Base-by-base conservation (phyloP, 2,888 invertebrate species). In the Cotesia congregata region DNA sequence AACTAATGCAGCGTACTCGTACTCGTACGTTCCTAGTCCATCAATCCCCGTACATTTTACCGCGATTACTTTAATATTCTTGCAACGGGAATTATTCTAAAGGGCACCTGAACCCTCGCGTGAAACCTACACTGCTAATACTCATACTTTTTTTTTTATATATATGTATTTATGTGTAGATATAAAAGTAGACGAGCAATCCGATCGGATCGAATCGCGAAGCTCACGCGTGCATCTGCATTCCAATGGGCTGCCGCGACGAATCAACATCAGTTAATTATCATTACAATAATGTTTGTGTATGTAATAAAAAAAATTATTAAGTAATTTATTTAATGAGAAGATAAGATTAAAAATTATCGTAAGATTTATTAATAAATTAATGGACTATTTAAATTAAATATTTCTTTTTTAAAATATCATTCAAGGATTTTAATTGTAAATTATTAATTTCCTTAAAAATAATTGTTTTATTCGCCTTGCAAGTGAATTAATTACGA, bases 261-360 rank as follows among this genome's bases (percentile, higher is more conserved):
- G 79, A 82, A 81, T 81, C 81, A 79, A 79, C 80, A 81, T 77
- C 75, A 74, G 79, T 80, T 83, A 82, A 83, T 82, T 82, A 81
- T 81, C 79, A 78, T 72, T 65, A 65, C 77, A 61, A 30, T 77
- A 9, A 17, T 68, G 20, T 69, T 50, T 69, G 17, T 69, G 59
- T 59, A 9, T 50, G 17, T 50, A n/a, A 7, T 17, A 67, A 62
- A 41, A 65, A 67, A 67, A 65, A 39, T 65, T 67, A 20, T 61
- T 4, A 50, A 30, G 70, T 5, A 30, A 69, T 17, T 7, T 6
- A 20, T 6, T 38, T n/a, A n/a, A 39, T 12, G 5, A 50, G 40
- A 5, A 71, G 30, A 20, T 67, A 40, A 60, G 5, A 39, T 17
- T 50, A n/a, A 64, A 72, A 41, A 41, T 41, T 9, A 41, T 41